Base-by-base conservation (phyloP, 1,140 invertebrate genomes). In the Gryllus bimaculatus region DNA sequence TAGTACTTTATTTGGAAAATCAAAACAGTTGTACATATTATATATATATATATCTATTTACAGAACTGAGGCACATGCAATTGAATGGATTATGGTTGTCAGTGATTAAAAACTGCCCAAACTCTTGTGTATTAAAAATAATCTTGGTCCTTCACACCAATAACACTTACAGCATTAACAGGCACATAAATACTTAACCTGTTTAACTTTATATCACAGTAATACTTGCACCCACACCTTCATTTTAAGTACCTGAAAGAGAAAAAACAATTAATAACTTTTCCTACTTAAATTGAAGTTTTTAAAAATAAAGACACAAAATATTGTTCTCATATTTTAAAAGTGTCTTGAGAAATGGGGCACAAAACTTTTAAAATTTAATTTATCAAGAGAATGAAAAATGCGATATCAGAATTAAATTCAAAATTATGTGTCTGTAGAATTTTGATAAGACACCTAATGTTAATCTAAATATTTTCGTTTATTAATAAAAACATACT, bases 401-500 rank as follows among this genome's bases (percentile, higher is more conserved):
- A 7, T 13, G 54, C 2, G 18, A 66, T 66, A 3, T 66, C 18
- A 66, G 10, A 66, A 66, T 13, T 66, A 7, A 66, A 66, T 66
- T 66, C 54, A 66, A 13, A 66, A 13, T 66, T 66, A 13, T 66
- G 2, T 66, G 2, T 13, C 54, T 66, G 18, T 66, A 7, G 7
- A 66, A 66, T 18, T 66, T 66, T 66, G 10, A 66, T 39, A 39
- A 39, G 26, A 39, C 26, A 39, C 1, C 5, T 39, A 39, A 39
- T 39, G 26, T 39, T 39, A 39, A 39, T 39, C 26, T 39, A 39
- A 39, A 39, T 39, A 39, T 2, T 39, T 39, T 39, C 1, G 0
- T 66, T 6, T 26, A 48, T 15, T 48, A 8, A 12, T 12, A 49
- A 49, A n/a, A 48, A 79, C 78, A 75, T 89, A 92, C 86, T 91